These are phyloP conservation scores for Chalcosyrphus nemorum DNA, from an alignment of 2,888 invertebrate genomes.

Conservation along the genomic window DNA sequence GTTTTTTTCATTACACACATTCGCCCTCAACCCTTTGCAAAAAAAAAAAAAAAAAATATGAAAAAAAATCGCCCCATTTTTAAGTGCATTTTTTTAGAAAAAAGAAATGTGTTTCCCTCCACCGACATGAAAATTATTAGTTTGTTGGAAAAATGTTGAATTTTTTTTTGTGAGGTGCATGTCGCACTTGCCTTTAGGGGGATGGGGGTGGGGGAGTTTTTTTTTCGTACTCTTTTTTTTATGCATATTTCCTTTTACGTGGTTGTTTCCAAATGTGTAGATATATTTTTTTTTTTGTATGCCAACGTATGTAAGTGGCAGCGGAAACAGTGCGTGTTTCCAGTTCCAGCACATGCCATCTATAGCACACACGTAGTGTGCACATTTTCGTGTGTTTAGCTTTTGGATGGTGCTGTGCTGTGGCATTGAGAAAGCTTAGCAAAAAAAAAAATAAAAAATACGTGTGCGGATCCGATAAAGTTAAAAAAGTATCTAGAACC, in stretches of 20 bases:
- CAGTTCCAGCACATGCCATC: conserved; percentile 29
- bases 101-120: conserved; percentile 8
- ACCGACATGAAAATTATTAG: conserved; percentile 44
- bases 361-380: not conserved
- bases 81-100: not conserved
- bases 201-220: not conserved
- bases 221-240: not conserved
- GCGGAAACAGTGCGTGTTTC: conserved; percentile 49
- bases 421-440: conserved; percentile 7
- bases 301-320: not conserved
- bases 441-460: conserved; percentile 11
- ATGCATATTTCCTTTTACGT: conserved; percentile 9
- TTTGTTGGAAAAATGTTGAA: conserved; percentile 26
- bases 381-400: conserved; percentile 18
- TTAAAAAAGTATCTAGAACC: conserved; percentile 22
- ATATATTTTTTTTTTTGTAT: not conserved
- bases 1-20: conserved; percentile 2
- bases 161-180: conserved; percentile 31
- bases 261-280: not conserved
- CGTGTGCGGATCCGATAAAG: conserved; percentile 43
- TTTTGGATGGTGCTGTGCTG: conserved; percentile 12
- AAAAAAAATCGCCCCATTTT: not conserved
- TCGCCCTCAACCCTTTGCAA: not conserved
- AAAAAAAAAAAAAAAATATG: too few species aligned
- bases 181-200: conserved; percentile 13